Evolutionary conservation across 2,113 vertebrate species (phyloP).

Genomic region (Saccopteryx bilineata): DNA sequence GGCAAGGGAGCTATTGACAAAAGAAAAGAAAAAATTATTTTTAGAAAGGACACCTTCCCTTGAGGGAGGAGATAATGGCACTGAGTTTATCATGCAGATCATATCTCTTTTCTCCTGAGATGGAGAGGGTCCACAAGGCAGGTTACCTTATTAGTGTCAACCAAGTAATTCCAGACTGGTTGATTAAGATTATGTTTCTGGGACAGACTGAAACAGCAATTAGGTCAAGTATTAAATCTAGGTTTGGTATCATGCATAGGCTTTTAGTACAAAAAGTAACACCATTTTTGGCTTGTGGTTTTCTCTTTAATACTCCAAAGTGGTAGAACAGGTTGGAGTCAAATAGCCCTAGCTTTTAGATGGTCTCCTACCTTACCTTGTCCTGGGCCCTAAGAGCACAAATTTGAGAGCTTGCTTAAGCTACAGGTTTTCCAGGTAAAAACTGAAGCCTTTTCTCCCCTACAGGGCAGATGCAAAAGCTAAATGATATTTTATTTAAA

Average conservation of each 20-base stretch:
- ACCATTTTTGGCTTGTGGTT: neutral
- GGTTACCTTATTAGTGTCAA: neutral
- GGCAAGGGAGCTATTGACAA: neutral
- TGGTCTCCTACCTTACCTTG: neutral
- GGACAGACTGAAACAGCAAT: neutral
- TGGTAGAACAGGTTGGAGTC: neutral
- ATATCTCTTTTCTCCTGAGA: neutral
- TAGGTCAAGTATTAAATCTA: neutral
- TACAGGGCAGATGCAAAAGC: neutral
- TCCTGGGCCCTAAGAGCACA: too few species aligned
- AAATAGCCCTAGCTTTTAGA: neutral
- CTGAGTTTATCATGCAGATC: neutral
- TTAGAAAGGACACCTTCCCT: neutral
- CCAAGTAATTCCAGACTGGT: neutral
- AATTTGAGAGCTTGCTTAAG: neutral
- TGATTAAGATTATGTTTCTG: neutral
- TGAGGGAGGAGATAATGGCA: neutral
- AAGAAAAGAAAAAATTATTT: neutral
- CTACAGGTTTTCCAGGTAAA: neutral
- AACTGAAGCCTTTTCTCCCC: neutral
- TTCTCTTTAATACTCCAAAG: neutral
- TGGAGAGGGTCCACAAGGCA: neutral
- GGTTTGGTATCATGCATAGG: neutral
- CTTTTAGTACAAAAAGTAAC: neutral
- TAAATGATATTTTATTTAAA: too few species aligned